These are phyloP conservation scores for Melanostoma scalare DNA, from an alignment of 2,888 invertebrate genomes.

Conservation along the genomic window DNA sequence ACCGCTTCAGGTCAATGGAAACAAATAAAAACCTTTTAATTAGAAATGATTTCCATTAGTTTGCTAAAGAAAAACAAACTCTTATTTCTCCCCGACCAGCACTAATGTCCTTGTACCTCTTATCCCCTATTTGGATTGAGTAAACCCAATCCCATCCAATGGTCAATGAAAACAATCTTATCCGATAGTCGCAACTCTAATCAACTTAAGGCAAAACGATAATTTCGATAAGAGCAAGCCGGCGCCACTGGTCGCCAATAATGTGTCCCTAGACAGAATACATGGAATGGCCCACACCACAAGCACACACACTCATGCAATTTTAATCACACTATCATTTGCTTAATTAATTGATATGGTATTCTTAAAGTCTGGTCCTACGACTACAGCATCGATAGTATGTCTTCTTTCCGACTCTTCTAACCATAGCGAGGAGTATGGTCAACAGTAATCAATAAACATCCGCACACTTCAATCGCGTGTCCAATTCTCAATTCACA, in stretches of 20 bases:
- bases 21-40: too few relatives aligned
- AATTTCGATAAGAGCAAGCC: slow-evolving; percentile 36
- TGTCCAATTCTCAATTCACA: slow-evolving; percentile 61
- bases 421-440: slow-evolving; percentile 26
- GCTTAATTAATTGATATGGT: slow-evolving; percentile 63
- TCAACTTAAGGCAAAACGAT: slow-evolving; percentile 59
- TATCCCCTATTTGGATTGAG: too few relatives aligned
- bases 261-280: slow-evolving; percentile 46
- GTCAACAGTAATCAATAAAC: slow-evolving; percentile 65
- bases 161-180: not conserved
- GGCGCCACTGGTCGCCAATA: slow-evolving; percentile 46
- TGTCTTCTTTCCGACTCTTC: slow-evolving; percentile 4
- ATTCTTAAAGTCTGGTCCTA: slow-evolving; percentile 42
- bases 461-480: slow-evolving; percentile 72
- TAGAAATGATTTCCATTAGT: too few relatives aligned
- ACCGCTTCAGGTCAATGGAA: too few relatives aligned
- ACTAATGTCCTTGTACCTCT: too few relatives aligned
- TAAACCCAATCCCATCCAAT: not conserved
- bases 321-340: slow-evolving; percentile 66
- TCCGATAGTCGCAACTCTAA: slow-evolving; percentile 27
- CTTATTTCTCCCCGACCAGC: too few relatives aligned
- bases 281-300: slow-evolving; percentile 16
- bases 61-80: too few relatives aligned
- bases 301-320: slow-evolving; percentile 55
- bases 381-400: slow-evolving; percentile 45